A percentile compares a stretch with the other conserved stretches of the same genome.
Conservation (phyloP, 2,888 invertebrate species). For the Smittia sp. region DNA sequence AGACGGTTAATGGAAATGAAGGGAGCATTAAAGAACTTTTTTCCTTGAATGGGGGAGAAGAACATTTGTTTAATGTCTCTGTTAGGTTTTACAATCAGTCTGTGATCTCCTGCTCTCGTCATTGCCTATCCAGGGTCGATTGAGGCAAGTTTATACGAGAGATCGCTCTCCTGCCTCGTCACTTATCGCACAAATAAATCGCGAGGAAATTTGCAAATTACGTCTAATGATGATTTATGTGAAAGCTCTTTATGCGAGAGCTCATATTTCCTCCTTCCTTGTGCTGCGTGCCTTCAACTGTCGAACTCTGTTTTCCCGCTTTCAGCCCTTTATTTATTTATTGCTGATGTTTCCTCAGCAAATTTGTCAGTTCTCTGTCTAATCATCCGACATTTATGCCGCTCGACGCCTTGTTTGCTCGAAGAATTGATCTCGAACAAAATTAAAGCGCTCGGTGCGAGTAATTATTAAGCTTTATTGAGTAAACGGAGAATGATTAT, state of each 20-base stretch:
- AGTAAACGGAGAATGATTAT: too few relatives aligned
- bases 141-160: not conserved
- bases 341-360: not conserved
- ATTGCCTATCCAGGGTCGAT: too few relatives aligned
- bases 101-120: not conserved
- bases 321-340: too few relatives aligned
- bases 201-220: slow-evolving; percentile 20
- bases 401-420: not conserved
- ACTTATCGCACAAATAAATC: slow-evolving; percentile 15
- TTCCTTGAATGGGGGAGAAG: not conserved
- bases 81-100: not conserved
- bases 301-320: too few relatives aligned
- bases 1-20: not conserved
- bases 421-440: too few relatives aligned
- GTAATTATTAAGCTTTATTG: too few relatives aligned
- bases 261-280: not conserved
- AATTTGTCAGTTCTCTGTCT: not conserved
- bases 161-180: not conserved
- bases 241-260: not conserved
- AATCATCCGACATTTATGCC: not conserved
- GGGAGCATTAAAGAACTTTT: not conserved
- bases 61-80: not conserved
- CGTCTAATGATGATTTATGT: slow-evolving; percentile 13
- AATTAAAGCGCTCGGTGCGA: too few relatives aligned
- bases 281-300: not conserved